Conservation (phyloP, 2,797 vertebrate genomes). For the Microctenopoma stevenorrisi region DNA sequence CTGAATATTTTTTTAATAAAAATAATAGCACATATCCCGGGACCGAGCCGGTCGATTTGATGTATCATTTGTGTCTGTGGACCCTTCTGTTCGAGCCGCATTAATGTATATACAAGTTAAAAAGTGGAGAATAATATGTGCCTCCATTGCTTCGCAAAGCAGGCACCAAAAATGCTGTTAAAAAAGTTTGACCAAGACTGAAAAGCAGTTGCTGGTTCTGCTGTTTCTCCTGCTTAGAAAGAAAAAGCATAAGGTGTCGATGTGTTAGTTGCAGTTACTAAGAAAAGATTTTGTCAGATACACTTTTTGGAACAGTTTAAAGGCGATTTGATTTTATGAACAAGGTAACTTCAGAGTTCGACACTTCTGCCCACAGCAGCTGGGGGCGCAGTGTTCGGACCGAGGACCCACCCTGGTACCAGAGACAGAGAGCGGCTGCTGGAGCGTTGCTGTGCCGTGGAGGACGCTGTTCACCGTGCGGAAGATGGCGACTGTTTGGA, state of each 20-base stretch:
- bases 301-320: neutral
- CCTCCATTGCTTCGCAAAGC: too few species aligned
- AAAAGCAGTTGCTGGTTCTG: too few species aligned
- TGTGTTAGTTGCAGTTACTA: neutral
- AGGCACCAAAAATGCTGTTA: too few species aligned
- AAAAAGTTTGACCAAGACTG: too few species aligned
- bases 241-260: neutral
- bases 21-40: too few species aligned
- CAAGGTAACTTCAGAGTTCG: neutral
- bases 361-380: neutral
- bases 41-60: too few species aligned
- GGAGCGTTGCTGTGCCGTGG: conserved; percentile 56
- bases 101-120: too few species aligned
- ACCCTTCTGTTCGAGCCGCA: too few species aligned
- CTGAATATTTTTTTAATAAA: too few species aligned
- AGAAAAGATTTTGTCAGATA: too few species aligned
- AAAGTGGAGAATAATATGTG: too few species aligned
- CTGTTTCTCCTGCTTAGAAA: neutral
- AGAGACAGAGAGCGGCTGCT: conserved; percentile 22
- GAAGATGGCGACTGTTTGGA: conserved; percentile 86
- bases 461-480: conserved; percentile 65
- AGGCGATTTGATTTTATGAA: neutral
- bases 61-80: too few species aligned
- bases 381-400: conserved; percentile 22
- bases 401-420: conserved; percentile 49